These are phyloP conservation scores for Mythimna vitellina DNA, from an alignment of 2,888 invertebrate species.

Conservation along the genomic window DNA sequence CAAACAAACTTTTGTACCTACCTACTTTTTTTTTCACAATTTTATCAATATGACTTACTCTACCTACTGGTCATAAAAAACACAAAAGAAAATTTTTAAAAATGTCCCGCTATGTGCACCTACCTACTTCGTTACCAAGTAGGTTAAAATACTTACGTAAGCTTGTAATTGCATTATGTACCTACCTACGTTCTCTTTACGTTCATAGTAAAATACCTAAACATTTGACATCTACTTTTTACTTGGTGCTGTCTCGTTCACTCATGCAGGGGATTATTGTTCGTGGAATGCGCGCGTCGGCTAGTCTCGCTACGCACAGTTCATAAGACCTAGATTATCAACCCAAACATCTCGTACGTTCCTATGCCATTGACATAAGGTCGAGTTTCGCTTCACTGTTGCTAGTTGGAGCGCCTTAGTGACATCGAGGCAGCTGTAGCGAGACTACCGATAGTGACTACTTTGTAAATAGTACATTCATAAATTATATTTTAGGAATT, in stretches of 20 bases:
- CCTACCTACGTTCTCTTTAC: slow-evolving; percentile 86
- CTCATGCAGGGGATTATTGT: slow-evolving; percentile 85
- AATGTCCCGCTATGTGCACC: slow-evolving; percentile 54
- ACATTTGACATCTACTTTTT: slow-evolving; percentile 90
- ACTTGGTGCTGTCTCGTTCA: slow-evolving; percentile 83
- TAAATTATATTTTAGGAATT: slow-evolving; percentile 83
- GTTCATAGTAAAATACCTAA: slow-evolving; percentile 89
- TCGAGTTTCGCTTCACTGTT: slow-evolving; percentile 67
- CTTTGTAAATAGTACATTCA: slow-evolving; percentile 88
- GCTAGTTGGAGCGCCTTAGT: slow-evolving; percentile 58
- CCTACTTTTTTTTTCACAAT: not conserved
- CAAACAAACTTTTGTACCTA: not conserved
- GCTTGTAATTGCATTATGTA: slow-evolving; percentile 87
- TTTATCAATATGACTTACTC: not conserved
- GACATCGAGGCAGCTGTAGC: slow-evolving; percentile 71
- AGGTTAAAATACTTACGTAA: slow-evolving; percentile 87
- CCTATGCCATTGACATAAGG: slow-evolving; percentile 68
- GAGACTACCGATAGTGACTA: slow-evolving; percentile 87
- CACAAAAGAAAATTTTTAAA: slow-evolving; percentile 31
- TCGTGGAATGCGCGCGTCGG: slow-evolving; percentile 90
- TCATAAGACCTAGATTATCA: slow-evolving; percentile 74
- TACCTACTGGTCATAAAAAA: not conserved
- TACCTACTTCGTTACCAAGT: slow-evolving; percentile 76
- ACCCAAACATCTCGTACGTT: slow-evolving; percentile 45
- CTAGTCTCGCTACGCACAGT: slow-evolving; percentile 84